These are phyloP conservation scores for Aldabrachelys gigantea DNA, from an alignment of 2,113 vertebrate genomes.

Conservation along the genomic window DNA sequence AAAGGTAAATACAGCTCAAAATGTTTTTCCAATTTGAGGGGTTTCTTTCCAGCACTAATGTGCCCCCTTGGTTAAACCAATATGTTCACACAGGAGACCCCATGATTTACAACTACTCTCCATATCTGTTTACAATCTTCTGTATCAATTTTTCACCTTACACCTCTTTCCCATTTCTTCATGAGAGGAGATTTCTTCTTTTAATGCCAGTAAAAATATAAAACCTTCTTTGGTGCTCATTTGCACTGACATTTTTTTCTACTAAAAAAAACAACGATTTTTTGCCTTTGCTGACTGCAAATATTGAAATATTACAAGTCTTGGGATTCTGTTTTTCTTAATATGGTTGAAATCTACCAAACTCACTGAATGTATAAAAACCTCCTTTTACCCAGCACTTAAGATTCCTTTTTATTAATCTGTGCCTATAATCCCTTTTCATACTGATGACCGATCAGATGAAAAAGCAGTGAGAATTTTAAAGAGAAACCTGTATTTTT, in stretches of 20 bases:
- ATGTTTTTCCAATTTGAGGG: no score
- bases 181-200: no score
- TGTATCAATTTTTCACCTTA: background rate
- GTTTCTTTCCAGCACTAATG: no score
- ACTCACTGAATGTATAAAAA: background rate
- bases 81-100: no score
- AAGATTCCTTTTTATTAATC: background rate
- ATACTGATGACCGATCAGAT: background rate
- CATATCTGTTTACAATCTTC: background rate
- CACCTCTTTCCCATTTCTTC: no score
- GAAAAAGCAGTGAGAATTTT: background rate
- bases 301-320: background rate
- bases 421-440: background rate
- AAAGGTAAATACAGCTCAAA: no score
- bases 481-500: background rate
- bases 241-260: no score
- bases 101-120: background rate
- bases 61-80: no score
- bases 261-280: background rate
- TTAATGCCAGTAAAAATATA: no score
- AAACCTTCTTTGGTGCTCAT: no score
- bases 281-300: background rate
- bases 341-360: background rate
- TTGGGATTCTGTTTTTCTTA: background rate
- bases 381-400: background rate